Percentiles rank a stretch among this genome's conserved stretches.
phyloP scores from a whole-genome alignment of 2,888 invertebrate genomes.

The Hydraecia micacea region DNA sequence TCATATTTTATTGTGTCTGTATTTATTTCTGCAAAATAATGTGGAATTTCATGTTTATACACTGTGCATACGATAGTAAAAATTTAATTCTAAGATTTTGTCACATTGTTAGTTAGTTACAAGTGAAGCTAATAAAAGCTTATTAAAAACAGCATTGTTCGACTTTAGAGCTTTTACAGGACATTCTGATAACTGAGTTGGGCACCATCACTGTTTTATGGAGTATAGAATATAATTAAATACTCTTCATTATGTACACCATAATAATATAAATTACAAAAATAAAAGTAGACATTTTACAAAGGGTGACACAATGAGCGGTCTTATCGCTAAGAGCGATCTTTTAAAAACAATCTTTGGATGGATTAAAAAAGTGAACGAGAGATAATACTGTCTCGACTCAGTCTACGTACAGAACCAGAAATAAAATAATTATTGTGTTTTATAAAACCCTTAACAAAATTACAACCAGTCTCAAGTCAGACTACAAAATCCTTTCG shows the following conservation, averaged over 20 bases:
- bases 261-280: neutral
- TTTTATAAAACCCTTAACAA: constrained; percentile 1
- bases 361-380: neutral
- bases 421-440: neutral
- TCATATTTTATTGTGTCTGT: neutral
- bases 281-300: neutral
- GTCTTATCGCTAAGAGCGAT: neutral
- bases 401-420: neutral
- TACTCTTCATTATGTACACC: neutral
- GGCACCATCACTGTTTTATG: neutral
- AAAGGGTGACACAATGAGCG: neutral
- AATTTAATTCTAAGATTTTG: no score
- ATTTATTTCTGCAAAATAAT: neutral
- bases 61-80: no score
- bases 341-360: neutral
- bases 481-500: constrained; percentile 42
- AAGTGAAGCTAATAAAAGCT: no score
- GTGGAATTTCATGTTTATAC: neutral
- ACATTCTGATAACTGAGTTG: neutral
- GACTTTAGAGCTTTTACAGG: neutral
- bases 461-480: constrained; percentile 13
- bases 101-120: no score
- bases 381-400: no score
- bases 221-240: neutral
- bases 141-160: neutral